A percentile compares a stretch with the other conserved stretches of the same genome.
phyloP scores from a whole-genome alignment of 1,140 invertebrate genomes.

The Trinorchestia longiramus region DNA sequence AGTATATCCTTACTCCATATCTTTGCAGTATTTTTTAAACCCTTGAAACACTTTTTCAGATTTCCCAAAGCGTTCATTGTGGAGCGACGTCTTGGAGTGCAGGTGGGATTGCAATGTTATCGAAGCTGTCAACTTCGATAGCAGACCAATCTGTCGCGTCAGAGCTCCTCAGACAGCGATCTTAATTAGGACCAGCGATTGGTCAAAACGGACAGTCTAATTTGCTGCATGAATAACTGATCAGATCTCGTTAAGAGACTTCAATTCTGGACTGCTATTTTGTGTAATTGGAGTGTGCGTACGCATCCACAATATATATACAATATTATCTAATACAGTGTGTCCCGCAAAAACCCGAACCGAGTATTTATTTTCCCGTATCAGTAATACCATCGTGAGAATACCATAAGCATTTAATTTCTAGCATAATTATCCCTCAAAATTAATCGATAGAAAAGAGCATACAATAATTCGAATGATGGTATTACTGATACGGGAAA shows the following conservation, averaged over 20 bases:
- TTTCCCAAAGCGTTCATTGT: background rate
- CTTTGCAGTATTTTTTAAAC: background rate
- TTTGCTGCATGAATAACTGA: background rate
- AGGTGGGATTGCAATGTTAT: background rate
- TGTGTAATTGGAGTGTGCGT: background rate
- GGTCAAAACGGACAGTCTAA: background rate
- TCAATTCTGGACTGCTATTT: background rate
- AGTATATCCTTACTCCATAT: too few relatives aligned
- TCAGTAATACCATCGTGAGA: too few relatives aligned
- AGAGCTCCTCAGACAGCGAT: background rate
- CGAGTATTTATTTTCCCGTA: too few relatives aligned
- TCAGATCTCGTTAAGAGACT: background rate
- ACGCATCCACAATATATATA: too few relatives aligned
- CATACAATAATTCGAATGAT: too few relatives aligned
- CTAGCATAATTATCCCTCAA: too few relatives aligned
- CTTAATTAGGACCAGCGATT: background rate
- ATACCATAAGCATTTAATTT: too few relatives aligned
- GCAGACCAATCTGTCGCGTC: background rate
- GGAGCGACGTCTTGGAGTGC: background rate
- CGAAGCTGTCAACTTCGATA: background rate
- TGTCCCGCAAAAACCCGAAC: too few relatives aligned
- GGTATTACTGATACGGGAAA: too few relatives aligned
- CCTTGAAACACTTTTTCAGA: background rate
- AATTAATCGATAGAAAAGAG: too few relatives aligned
- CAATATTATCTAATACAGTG: too few relatives aligned